Conservation (phyloP, 2,113 vertebrate species). For the Nothoprocta perdicaria region DNA sequence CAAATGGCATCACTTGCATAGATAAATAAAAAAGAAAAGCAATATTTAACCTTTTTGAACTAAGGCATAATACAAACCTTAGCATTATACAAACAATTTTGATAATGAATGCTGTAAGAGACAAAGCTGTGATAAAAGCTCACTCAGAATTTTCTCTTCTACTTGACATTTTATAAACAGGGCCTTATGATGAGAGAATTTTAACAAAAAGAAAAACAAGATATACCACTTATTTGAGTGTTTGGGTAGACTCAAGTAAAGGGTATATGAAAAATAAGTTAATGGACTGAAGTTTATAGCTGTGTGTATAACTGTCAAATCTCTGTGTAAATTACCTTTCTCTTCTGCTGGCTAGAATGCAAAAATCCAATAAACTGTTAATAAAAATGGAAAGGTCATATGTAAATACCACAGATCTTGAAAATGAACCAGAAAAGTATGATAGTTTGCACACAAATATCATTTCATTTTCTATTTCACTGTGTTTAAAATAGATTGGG, state of each 20-base stretch:
- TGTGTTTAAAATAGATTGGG: slow-evolving; percentile 46
- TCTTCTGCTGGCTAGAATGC: slow-evolving; percentile 75
- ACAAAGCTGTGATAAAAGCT: slow-evolving; percentile 27
- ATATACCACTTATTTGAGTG: slow-evolving; percentile 59
- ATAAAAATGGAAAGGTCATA: slow-evolving; percentile 85
- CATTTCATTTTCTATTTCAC: slow-evolving; percentile 63
- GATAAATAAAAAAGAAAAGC: not conserved
- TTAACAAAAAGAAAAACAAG: slow-evolving; percentile 62
- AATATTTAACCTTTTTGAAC: not conserved
- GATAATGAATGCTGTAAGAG: not conserved
- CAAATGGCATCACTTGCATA: not conserved
- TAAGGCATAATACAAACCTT: not conserved
- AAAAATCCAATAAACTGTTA: slow-evolving; percentile 84
- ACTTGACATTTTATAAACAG: slow-evolving; percentile 48
- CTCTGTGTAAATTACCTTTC: slow-evolving; percentile 82
- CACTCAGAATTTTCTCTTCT: slow-evolving; percentile 20
- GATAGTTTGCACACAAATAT: slow-evolving; percentile 75
- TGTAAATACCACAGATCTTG: slow-evolving; percentile 79
- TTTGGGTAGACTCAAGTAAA: slow-evolving; percentile 74
- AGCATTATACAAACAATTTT: not conserved
- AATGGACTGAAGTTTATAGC: slow-evolving; percentile 80
- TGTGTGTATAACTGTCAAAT: slow-evolving; percentile 80
- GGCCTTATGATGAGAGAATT: slow-evolving; percentile 8
- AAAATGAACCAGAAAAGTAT: slow-evolving; percentile 76
- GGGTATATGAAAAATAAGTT: slow-evolving; percentile 78